Evolutionary conservation across 2,888 invertebrate genomes (phyloP).

Genomic region (Amphiduros pacificus): DNA sequence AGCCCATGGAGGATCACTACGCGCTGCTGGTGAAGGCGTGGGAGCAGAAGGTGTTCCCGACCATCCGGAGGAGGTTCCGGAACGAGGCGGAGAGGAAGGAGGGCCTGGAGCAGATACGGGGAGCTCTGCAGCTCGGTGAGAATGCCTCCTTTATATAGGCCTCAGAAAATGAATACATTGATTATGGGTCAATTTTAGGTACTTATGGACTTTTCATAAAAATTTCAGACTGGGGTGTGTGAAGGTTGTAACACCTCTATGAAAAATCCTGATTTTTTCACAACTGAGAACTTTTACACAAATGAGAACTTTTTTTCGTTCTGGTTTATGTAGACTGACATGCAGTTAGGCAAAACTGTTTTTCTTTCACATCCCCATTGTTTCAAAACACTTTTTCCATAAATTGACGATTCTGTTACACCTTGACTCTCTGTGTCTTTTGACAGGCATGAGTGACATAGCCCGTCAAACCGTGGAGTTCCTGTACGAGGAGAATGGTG

Average conservation of each 20-base stretch:
- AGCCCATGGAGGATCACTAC: constrained; percentile 53
- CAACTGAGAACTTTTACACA: too few relatives aligned
- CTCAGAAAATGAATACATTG: neutral
- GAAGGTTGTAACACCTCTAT: too few relatives aligned
- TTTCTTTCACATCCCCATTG: too few relatives aligned
- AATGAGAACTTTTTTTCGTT: too few relatives aligned
- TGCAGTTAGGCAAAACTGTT: too few relatives aligned
- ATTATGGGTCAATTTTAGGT: neutral
- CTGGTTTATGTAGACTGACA: too few relatives aligned
- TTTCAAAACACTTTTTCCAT: too few relatives aligned
- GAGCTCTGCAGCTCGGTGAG: constrained; percentile 57
- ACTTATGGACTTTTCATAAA: neutral
- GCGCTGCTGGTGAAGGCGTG: constrained; percentile 58
- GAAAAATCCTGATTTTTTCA: too few relatives aligned
- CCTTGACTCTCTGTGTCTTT: too few relatives aligned
- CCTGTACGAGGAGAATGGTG: constrained; percentile 60
- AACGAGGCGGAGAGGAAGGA: constrained; percentile 60
- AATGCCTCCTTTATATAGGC: too few relatives aligned
- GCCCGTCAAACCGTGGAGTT: constrained; percentile 60
- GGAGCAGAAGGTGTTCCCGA: constrained; percentile 60
- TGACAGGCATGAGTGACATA: constrained; percentile 59
- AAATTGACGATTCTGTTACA: too few relatives aligned
- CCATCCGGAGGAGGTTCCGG: constrained; percentile 56
- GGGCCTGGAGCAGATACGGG: constrained; percentile 59
- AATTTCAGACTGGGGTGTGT: neutral